These are phyloP conservation scores for Tachysurus vachellii DNA, from an alignment of 2,113 vertebrate genomes.

Conservation along the genomic window DNA sequence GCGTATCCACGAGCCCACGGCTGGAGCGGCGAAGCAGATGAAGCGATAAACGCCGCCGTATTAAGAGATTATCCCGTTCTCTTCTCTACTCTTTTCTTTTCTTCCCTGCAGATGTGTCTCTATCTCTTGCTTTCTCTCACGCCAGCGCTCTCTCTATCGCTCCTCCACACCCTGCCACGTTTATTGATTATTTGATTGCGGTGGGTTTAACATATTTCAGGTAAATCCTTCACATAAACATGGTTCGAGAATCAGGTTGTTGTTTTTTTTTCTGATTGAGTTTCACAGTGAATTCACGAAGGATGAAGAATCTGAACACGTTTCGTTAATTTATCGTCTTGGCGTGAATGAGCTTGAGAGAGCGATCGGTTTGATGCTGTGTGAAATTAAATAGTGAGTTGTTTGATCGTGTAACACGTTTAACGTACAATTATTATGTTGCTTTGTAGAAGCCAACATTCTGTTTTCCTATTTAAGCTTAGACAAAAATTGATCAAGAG, in stretches of 20 bases:
- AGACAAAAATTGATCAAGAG: too few relatives aligned
- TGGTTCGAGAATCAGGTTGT: neutral
- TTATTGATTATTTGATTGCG: slow-evolving; percentile 40
- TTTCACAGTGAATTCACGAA: neutral
- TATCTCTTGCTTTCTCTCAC: neutral
- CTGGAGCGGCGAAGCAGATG: neutral
- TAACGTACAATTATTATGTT: neutral
- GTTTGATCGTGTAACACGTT: neutral
- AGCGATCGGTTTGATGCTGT: neutral
- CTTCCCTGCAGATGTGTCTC: neutral
- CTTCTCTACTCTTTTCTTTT: neutral
- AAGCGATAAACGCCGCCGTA: neutral
- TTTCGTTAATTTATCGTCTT: neutral
- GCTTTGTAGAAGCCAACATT: too few relatives aligned
- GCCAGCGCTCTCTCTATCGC: neutral
- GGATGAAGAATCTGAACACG: neutral
- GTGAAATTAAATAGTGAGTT: neutral
- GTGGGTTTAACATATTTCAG: slow-evolving; percentile 20
- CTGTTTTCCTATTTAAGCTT: too few relatives aligned
- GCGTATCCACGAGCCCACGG: neutral
- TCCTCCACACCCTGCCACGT: neutral
- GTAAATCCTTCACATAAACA: slow-evolving; percentile 17
- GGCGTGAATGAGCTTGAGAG: neutral
- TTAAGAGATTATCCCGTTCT: neutral
- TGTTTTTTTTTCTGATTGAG: neutral